Evolutionary conservation across 2,113 vertebrate species (phyloP).

Genomic region (Proteles cristata): DNA sequence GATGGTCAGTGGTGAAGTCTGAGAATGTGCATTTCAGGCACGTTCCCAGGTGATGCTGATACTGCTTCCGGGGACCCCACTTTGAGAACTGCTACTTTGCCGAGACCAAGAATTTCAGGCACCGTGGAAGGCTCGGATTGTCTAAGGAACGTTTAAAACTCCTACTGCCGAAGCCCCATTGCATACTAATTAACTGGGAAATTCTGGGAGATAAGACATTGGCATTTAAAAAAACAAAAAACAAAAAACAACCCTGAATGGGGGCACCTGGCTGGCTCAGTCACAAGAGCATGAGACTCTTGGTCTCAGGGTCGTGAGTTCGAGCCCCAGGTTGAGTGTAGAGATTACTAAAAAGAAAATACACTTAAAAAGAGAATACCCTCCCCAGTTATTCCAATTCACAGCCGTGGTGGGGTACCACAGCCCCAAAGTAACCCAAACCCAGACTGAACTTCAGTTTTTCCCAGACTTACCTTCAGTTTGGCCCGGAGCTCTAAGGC

Average conservation of each 20-base stretch:
- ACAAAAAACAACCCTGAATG: background rate
- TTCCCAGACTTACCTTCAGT: background rate
- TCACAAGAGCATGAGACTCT: background rate
- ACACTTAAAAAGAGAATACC: background rate
- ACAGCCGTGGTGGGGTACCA: background rate
- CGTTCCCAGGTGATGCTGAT: background rate
- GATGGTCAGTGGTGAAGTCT: background rate
- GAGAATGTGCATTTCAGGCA: accelerated
- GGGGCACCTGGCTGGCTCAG: background rate
- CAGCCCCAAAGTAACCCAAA: background rate
- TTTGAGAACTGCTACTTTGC: background rate
- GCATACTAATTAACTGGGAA: background rate
- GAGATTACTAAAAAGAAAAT: background rate
- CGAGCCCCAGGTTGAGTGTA: background rate
- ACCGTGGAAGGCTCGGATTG: background rate
- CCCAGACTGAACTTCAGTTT: background rate
- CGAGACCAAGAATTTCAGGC: background rate
- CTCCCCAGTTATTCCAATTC: background rate
- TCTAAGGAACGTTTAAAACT: background rate
- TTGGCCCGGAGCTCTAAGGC: background rate
- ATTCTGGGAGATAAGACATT: background rate
- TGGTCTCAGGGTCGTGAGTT: background rate
- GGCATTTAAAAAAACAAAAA: background rate
- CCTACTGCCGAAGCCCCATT: background rate
- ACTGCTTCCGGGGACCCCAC: background rate